Evolutionary conservation across 2,113 vertebrate genomes (phyloP).

Genomic region (Lophotis ruficrista): DNA sequence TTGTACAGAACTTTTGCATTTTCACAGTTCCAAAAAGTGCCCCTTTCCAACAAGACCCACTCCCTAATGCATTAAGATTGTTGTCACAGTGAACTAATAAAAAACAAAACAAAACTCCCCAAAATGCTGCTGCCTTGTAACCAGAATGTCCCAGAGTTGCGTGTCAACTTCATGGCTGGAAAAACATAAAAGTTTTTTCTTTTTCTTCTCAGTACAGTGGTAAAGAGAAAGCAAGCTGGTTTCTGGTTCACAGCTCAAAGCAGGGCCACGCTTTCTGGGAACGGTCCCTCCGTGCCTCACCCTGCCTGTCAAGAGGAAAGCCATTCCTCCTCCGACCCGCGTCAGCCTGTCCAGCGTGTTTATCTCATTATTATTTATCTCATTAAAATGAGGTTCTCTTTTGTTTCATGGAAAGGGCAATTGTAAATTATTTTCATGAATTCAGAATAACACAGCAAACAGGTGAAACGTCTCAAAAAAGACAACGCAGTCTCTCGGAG

Average conservation of each 20-base stretch:
- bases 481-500: accelerated
- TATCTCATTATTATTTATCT: too few relatives aligned
- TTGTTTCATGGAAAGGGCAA: background rate
- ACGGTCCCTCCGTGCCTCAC: accelerated
- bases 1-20: constrained; percentile 9
- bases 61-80: background rate
- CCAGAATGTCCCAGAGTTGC: background rate
- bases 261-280: background rate
- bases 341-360: accelerated
- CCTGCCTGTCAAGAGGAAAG: background rate
- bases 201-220: background rate
- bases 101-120: background rate
- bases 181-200: background rate
- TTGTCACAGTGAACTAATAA: background rate
- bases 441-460: background rate
- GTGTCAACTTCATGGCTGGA: background rate
- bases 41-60: background rate
- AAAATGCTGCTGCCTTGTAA: background rate
- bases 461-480: background rate
- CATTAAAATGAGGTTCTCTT: background rate
- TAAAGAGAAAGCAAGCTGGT: background rate
- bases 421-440: background rate
- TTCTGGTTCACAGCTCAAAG: background rate
- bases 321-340: background rate
- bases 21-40: background rate